Base-by-base conservation (phyloP, 2,888 invertebrate species). In the Pteria penguin region DNA sequence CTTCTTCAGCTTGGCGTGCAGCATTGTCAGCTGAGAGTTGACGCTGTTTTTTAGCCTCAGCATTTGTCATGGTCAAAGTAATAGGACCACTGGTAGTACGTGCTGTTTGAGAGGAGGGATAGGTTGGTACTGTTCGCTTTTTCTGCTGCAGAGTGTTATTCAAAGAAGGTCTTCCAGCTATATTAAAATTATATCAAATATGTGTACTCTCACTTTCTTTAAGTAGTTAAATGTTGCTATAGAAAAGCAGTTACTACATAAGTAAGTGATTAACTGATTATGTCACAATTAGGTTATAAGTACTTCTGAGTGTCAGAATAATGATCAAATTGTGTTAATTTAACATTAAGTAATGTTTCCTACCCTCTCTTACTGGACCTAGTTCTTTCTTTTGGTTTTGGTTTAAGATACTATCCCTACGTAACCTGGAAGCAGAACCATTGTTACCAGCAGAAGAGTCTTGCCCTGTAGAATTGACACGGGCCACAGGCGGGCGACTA, bases 341-440 rank as follows among this genome's bases (percentile, higher is more conserved):
- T n/a, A n/a, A n/a, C n/a, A n/a, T n/a, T 27, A 11, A 14, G 11
- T 27, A 8, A 22, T 63, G 26, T 33, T 27, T 67, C 80, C 32
- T 79, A 89, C 88, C 85, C 84, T 88, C 89, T 76, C 86, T 82
- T 31, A 89, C 88, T 11, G 89, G 89, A 22, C 83, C 88, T 4
- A 89, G 84, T 76, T 89, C 88, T 55, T 80, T 67, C 54, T 79
- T 86, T 33, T 60, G 68, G 57, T 75, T 78, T n/a, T 54, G 80
- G 45, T 69, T 31, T 29, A 62, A n/a, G 55, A 45, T 66, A 36
- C 5, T 33, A n/a, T 72, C 73, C 36, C 67, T 67, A 58, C 70
- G 69, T 14, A 32, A 60, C 55, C 54, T 65, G 2, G 58, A 31
- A n/a, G 69, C 36, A 11, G 75, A 61, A 26, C 68, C 65, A 45